Evolutionary conservation across 1,140 invertebrate genomes (phyloP).

Genomic region (Atta texana): DNA sequence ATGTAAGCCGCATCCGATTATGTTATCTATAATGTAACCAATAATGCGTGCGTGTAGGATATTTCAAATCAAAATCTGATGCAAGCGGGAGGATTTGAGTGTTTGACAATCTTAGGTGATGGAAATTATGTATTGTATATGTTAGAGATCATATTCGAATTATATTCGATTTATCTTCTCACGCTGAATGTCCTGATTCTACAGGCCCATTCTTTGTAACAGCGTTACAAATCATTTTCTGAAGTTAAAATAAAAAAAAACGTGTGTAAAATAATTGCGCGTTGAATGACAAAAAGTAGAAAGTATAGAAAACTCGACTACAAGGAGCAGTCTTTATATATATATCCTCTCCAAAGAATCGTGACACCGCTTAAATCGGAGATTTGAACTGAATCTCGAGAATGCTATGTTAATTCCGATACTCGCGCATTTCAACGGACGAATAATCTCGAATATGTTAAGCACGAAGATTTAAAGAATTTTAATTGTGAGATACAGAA

Average conservation of each 20-base stretch:
- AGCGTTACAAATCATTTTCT: not conserved
- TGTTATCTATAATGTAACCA: not conserved
- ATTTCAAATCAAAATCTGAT: constrained; percentile 39
- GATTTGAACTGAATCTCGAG: not conserved
- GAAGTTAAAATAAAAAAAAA: constrained; percentile 4
- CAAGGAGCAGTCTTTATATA: not conserved
- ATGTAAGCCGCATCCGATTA: not conserved
- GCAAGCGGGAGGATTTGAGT: not conserved
- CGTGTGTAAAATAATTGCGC: not conserved
- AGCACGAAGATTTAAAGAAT: constrained; percentile 5
- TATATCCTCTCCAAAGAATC: not conserved
- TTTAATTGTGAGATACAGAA: not conserved
- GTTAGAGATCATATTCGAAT: constrained; percentile 21
- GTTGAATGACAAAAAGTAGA: not conserved
- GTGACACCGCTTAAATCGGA: not conserved
- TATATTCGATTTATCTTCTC: constrained; percentile 41
- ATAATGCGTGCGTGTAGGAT: not conserved
- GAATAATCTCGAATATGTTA: constrained; percentile 23
- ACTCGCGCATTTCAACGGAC: not conserved
- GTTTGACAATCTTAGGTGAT: constrained; percentile 36
- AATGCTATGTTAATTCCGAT: not conserved
- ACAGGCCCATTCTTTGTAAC: constrained; percentile 3
- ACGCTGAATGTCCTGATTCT: not conserved
- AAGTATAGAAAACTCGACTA: not conserved
- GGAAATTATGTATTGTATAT: constrained; percentile 32